A percentile compares a stretch with the other conserved stretches of the same genome.
phyloP scores from a whole-genome alignment of 2,797 vertebrate species.

The Halcyon chelicuti region DNA sequence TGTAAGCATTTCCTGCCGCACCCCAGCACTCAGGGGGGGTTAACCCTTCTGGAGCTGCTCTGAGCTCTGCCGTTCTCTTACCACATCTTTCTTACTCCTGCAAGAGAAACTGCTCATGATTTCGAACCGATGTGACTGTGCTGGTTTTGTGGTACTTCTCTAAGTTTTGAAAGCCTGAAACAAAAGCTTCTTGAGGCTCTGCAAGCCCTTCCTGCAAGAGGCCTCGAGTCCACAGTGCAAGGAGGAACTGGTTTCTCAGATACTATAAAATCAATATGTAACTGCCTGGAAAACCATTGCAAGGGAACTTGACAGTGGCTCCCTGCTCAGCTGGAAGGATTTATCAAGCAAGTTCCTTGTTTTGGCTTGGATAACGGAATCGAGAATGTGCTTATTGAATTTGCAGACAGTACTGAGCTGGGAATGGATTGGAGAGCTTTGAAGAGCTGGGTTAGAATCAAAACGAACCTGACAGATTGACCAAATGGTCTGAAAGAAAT shows the following conservation, averaged over 20 bases:
- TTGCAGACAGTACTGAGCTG: not conserved
- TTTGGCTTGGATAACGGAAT: slow-evolving; percentile 15
- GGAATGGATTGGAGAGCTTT: not conserved
- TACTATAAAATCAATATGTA: not conserved
- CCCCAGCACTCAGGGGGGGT: not conserved
- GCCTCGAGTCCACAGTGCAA: not conserved
- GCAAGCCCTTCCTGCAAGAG: not conserved
- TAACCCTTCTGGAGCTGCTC: not conserved
- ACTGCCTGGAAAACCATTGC: not conserved
- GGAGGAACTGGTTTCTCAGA: not conserved
- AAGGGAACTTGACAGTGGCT: not conserved
- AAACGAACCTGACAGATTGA: not conserved
- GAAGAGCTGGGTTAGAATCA: slow-evolving; percentile 4
- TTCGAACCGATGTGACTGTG: not conserved
- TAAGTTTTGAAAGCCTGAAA: not conserved
- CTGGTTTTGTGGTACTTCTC: not conserved
- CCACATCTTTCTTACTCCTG: not conserved
- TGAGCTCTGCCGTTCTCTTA: not conserved
- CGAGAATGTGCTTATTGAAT: slow-evolving; percentile 24
- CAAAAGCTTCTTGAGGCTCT: not conserved
- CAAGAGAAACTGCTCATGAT: not conserved
- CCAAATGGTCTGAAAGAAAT: not conserved
- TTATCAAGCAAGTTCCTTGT: slow-evolving; percentile 30
- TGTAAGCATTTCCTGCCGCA: not conserved
- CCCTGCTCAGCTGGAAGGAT: slow-evolving; percentile 26